Conservation (phyloP, 2,797 vertebrate species). For the Astyanax mexicanus region DNA sequence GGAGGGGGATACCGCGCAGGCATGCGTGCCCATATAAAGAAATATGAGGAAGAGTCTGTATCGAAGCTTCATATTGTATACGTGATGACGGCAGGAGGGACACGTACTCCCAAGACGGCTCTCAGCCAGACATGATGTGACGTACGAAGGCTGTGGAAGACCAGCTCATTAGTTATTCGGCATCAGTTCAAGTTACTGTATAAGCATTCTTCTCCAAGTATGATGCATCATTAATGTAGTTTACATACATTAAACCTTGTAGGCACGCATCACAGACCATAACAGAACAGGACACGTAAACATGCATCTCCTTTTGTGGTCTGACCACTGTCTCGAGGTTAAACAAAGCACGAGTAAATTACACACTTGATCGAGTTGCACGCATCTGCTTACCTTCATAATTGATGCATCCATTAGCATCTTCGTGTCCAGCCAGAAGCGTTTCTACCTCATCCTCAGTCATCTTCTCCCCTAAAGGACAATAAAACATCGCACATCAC, state of each 20-base stretch:
- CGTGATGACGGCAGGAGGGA: slow-evolving; percentile 64
- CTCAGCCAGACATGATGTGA: slow-evolving; percentile 95
- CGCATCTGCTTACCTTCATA: slow-evolving; percentile 87
- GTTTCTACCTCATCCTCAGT: slow-evolving; percentile 94
- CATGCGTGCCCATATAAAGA: slow-evolving; percentile 39
- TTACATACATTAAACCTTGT: not conserved
- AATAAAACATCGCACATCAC: not conserved
- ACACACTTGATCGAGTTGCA: not conserved
- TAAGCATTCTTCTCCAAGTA: not conserved
- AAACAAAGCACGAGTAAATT: not conserved
- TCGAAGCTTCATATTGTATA: slow-evolving; percentile 70
- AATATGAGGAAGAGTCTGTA: slow-evolving; percentile 69
- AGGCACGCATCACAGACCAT: not conserved
- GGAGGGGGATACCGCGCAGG: slow-evolving; percentile 24
- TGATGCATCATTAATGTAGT: not conserved
- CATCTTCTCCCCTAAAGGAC: slow-evolving; percentile 90
- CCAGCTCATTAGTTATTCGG: not conserved
- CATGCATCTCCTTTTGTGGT: not conserved
- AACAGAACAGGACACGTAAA: not conserved
- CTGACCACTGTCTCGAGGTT: not conserved
- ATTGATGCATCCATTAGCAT: slow-evolving; percentile 95
- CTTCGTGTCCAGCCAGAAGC: slow-evolving; percentile 91
- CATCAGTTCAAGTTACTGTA: not conserved
- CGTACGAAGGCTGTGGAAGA: slow-evolving; percentile 92
- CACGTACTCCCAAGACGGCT: slow-evolving; percentile 74